Percentiles rank a stretch among this genome's conserved stretches.
phyloP scores from a whole-genome alignment of 2,797 vertebrate species.

The Triplophysa bombifrons region DNA sequence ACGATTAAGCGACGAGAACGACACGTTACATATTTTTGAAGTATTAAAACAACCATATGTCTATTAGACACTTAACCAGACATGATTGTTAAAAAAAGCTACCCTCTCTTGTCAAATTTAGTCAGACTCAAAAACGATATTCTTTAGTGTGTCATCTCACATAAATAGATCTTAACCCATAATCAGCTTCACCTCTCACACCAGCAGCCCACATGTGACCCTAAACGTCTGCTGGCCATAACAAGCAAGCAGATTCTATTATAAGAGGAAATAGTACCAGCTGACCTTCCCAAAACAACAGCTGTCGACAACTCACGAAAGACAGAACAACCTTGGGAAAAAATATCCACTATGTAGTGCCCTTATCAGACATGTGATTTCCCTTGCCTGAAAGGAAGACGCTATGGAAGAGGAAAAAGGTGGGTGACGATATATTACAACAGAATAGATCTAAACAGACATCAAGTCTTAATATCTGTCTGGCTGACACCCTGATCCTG shows the following conservation, averaged over 20 bases:
- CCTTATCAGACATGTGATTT: slow-evolving; percentile 30
- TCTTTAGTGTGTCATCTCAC: slow-evolving; percentile 28
- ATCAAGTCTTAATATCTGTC: slow-evolving; percentile 33
- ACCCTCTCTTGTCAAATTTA: neutral
- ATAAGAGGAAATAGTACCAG: slow-evolving; percentile 33
- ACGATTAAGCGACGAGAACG: no score
- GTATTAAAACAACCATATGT: no score
- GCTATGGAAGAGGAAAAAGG: slow-evolving; percentile 10
- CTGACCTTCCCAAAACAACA: slow-evolving; percentile 23
- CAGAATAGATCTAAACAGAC: slow-evolving; percentile 23
- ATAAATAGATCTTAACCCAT: slow-evolving; percentile 42
- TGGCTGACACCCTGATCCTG: slow-evolving; percentile 46
- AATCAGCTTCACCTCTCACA: slow-evolving; percentile 54
- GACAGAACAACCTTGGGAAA: slow-evolving; percentile 19
- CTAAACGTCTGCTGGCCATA: slow-evolving; percentile 34
- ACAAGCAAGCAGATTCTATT: slow-evolving; percentile 31
- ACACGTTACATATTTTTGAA: no score
- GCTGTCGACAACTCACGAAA: slow-evolving; percentile 9
- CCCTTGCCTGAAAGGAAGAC: slow-evolving; percentile 1
- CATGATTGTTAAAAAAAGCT: neutral
- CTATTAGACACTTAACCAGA: neutral
- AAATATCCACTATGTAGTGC: slow-evolving; percentile 13
- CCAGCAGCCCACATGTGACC: slow-evolving; percentile 33
- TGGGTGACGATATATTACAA: neutral
- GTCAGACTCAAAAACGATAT: neutral